Percentiles rank a stretch among this genome's conserved stretches.
phyloP scores from a whole-genome alignment of 2,888 invertebrate genomes.

The Exocentrus adspersus region DNA sequence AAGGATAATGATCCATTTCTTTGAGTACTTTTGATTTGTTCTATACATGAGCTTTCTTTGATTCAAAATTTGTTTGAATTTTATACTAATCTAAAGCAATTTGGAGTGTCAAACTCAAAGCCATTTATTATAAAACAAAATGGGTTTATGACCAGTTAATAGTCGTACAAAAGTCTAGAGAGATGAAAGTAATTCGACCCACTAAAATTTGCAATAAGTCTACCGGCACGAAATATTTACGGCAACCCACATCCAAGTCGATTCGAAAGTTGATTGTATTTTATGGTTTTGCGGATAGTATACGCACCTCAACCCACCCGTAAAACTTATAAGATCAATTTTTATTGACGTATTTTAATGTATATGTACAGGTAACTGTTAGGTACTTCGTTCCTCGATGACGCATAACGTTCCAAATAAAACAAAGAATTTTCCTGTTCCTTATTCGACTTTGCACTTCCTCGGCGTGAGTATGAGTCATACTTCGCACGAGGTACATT shows the following conservation, averaged over 20 bases:
- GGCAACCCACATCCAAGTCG: background rate
- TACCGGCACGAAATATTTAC: background rate
- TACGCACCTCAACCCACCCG: too few relatives aligned
- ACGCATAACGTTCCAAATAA: constrained; percentile 42
- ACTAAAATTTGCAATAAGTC: constrained; percentile 5
- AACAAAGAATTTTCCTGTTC: constrained; percentile 47
- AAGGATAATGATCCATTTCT: too few relatives aligned
- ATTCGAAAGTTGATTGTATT: background rate
- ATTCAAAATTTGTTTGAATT: too few relatives aligned
- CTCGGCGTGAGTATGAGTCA: constrained; percentile 46
- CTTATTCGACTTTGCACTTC: constrained; percentile 44
- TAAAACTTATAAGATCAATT: too few relatives aligned
- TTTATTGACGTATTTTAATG: constrained; percentile 1
- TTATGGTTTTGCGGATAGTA: background rate
- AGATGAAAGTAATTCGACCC: constrained; percentile 3
- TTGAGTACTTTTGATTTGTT: too few relatives aligned
- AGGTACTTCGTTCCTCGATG: constrained; percentile 13
- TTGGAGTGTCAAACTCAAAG: too few relatives aligned
- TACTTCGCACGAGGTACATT: constrained; percentile 39
- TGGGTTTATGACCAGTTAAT: too few relatives aligned
- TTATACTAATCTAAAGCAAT: too few relatives aligned
- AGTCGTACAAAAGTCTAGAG: too few relatives aligned
- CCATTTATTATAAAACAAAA: too few relatives aligned
- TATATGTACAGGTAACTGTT: background rate
- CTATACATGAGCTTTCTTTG: too few relatives aligned